Percentiles rank a stretch among this genome's conserved stretches.
Conservation (phyloP, 1,140 invertebrate species). For the Lethocerus indicus region DNA sequence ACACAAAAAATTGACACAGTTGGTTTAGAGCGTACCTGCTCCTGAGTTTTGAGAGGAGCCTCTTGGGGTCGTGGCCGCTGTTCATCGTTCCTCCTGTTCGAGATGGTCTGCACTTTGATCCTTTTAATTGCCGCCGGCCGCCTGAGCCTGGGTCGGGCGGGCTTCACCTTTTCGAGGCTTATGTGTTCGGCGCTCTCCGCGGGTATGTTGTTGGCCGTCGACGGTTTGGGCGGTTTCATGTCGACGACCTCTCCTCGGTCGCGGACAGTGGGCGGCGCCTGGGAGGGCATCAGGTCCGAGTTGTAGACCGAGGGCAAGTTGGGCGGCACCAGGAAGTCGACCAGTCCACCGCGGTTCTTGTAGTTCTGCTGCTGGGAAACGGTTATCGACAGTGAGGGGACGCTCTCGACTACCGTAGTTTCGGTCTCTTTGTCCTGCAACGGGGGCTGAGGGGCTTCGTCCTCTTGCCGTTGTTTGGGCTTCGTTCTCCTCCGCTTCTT, state of each 20-base stretch:
- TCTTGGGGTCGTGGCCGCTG: too few relatives aligned
- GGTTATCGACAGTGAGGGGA: slow-evolving; percentile 11
- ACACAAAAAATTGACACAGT: too few relatives aligned
- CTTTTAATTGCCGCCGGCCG: not conserved
- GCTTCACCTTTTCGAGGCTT: slow-evolving; percentile 9
- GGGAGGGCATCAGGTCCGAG: not conserved
- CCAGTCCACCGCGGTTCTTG: not conserved
- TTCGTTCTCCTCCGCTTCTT: too few relatives aligned
- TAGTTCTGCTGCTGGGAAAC: not conserved
- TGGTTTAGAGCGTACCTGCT: too few relatives aligned
- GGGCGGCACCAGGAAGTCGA: slow-evolving; percentile 15
- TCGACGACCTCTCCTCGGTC: not conserved
- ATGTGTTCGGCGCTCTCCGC: not conserved
- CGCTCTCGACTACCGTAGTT: slow-evolving; percentile 15
- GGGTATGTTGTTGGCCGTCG: not conserved
- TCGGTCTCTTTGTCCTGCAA: too few relatives aligned
- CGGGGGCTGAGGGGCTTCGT: too few relatives aligned
- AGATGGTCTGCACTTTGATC: slow-evolving; percentile 2
- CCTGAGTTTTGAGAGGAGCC: too few relatives aligned
- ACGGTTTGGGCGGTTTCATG: slow-evolving; percentile 1
- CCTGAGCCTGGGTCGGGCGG: not conserved
- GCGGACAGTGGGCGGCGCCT: not conserved
- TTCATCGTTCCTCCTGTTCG: too few relatives aligned
- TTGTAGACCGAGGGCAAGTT: slow-evolving; percentile 13
- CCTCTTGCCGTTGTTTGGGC: too few relatives aligned